A percentile compares a stretch with the other conserved stretches of the same genome.
Conservation (phyloP, 2,797 vertebrate genomes). For the Falco naumanni region DNA sequence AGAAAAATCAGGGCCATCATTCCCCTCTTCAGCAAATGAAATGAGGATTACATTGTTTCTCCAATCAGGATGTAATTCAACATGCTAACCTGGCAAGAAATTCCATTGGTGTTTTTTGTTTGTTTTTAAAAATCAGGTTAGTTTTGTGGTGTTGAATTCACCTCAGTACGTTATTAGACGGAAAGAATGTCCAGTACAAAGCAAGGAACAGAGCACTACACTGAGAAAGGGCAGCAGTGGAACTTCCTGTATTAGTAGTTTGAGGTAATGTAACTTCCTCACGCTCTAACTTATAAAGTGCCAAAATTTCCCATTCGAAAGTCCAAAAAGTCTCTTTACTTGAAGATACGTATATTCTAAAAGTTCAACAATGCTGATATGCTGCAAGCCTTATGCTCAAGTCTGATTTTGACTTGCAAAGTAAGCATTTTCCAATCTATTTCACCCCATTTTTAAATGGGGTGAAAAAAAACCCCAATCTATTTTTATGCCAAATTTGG, state of each 20-base stretch:
- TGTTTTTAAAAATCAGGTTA: neutral
- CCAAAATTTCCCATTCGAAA: neutral
- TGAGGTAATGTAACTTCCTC: neutral
- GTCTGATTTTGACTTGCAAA: neutral
- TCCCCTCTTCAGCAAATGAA: neutral
- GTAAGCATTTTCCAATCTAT: rapidly evolving
- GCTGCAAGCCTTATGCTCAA: neutral
- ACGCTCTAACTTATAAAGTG: neutral
- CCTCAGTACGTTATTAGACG: neutral
- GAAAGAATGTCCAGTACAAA: neutral
- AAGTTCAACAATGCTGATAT: neutral
- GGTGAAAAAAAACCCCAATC: too few species aligned
- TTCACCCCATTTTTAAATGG: neutral
- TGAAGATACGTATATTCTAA: neutral
- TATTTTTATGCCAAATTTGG: neutral
- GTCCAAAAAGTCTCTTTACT: neutral
- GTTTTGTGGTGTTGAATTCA: neutral
- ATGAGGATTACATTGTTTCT: neutral
- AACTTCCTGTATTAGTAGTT: neutral
- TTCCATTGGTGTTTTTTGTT: neutral
- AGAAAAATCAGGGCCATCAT: neutral
- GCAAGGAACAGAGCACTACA: neutral
- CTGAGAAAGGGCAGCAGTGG: neutral
- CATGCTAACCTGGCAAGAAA: neutral
- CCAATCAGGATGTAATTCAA: neutral